Conservation (phyloP, 2,797 vertebrate species). For the Lacerta bilineata region DNA sequence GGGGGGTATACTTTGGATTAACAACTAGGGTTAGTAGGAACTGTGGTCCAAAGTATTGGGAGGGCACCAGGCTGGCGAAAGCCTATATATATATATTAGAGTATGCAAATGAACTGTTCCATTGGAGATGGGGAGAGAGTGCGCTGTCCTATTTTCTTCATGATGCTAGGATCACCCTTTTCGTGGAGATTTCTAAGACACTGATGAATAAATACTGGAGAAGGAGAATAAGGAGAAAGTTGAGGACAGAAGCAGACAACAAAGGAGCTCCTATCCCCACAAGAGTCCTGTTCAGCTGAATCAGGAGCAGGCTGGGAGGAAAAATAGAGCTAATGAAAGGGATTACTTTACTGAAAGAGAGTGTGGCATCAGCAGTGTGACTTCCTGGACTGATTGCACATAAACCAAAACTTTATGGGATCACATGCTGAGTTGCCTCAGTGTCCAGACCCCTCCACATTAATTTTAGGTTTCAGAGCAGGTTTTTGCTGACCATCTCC, state of each 20-base stretch:
- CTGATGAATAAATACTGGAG: conserved; percentile 24
- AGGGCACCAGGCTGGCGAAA: no score
- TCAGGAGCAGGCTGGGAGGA: neutral
- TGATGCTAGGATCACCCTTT: conserved; percentile 32
- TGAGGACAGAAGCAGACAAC: conserved; percentile 15
- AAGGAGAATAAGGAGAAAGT: neutral
- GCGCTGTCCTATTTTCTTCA: conserved; percentile 15
- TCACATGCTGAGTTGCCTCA: neutral
- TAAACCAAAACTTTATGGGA: conserved; percentile 2
- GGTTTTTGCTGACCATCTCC: neutral
- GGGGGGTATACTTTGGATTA: neutral
- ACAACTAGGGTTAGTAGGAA: no score
- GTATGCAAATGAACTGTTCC: neutral
- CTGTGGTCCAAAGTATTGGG: no score
- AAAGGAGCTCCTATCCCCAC: conserved; percentile 22
- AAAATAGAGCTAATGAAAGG: neutral
- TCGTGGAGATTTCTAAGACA: conserved; percentile 21
- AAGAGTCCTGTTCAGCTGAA: conserved; percentile 36
- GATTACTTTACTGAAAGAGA: conserved; percentile 13
- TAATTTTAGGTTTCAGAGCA: neutral
- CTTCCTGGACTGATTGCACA: conserved; percentile 19
- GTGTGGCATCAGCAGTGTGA: neutral
- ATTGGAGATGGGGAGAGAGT: conserved; percentile 10
- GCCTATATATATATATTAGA: no score
- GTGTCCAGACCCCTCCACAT: neutral